Conservation (phyloP, 2,888 invertebrate species). For the Deladenus siricidicola region DNA sequence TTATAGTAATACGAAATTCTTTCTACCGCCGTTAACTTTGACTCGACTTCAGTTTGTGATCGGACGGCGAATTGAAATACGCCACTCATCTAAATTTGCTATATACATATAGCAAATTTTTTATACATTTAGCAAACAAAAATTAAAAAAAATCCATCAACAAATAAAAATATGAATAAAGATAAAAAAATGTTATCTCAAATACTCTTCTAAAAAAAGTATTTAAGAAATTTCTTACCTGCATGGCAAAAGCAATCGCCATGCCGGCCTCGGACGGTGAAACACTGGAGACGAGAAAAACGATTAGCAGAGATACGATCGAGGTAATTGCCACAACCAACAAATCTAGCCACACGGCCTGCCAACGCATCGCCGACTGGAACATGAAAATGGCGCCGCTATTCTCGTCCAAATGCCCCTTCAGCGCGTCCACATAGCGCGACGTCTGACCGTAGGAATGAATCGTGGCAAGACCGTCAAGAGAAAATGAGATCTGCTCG, state of each 20-base stretch:
- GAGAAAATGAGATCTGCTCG: conserved; percentile 60
- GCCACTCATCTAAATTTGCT: conserved; percentile 59
- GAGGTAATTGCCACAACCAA: conserved; percentile 56
- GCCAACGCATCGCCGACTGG: conserved; percentile 55
- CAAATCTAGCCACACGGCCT: conserved; percentile 55
- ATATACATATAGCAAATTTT: neutral
- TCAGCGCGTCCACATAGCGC: conserved; percentile 44
- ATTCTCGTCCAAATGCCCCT: conserved; percentile 46
- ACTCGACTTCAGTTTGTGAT: conserved; percentile 86
- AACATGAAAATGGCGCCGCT: conserved; percentile 53
- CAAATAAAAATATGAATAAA: too few species aligned
- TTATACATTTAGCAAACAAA: too few species aligned
- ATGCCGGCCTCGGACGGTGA: conserved; percentile 62
- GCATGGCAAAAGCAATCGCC: conserved; percentile 61
- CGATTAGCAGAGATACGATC: conserved; percentile 58
- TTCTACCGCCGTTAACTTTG: conserved; percentile 57
- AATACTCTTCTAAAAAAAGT: too few species aligned
- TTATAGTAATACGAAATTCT: conserved; percentile 50
- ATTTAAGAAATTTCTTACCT: too few species aligned
- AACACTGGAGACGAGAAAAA: conserved; percentile 55
- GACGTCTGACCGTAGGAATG: conserved; percentile 58
- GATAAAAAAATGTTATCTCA: too few species aligned
- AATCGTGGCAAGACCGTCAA: conserved; percentile 62
- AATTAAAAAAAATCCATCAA: too few species aligned
- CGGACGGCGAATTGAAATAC: conserved; percentile 66